Percentiles rank a stretch among this genome's conserved stretches.
These are phyloP conservation scores for Lepidochitona cinerea DNA, from an alignment of 2,888 invertebrate species.

Conservation along the genomic window DNA sequence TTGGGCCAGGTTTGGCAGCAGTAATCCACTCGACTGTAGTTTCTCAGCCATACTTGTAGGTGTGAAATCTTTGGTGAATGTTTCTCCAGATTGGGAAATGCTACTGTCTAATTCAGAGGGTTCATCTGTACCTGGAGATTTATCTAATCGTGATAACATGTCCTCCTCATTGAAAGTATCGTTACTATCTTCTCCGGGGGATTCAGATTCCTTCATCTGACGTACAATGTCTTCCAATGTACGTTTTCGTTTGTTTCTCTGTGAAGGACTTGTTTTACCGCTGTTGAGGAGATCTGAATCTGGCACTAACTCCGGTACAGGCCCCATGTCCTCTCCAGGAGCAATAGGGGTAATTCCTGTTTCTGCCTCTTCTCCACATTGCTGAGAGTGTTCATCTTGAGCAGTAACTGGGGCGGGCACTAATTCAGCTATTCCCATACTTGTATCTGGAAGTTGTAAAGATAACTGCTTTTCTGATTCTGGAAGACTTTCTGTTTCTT, in stretches of 20 bases:
- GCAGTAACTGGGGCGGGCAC: background rate
- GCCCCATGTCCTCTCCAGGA: background rate
- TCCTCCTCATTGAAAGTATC: background rate
- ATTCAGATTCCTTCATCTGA: constrained; percentile 32
- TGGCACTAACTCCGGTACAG: background rate
- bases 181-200: background rate
- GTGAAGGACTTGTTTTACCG: constrained; percentile 34
- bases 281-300: background rate
- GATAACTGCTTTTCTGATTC: background rate
- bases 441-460: background rate
- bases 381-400: background rate
- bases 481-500: background rate
- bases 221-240: constrained; percentile 62
- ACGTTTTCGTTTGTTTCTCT: constrained; percentile 51
- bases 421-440: background rate
- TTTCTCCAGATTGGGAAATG: constrained; percentile 2
- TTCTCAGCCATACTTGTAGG: background rate
- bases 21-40: background rate
- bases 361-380: background rate
- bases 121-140: background rate
- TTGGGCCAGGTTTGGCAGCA: background rate
- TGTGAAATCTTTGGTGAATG: background rate
- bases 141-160: background rate
- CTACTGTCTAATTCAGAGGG: background rate
- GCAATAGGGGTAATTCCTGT: background rate